Base-by-base conservation (phyloP, 2,888 invertebrate species). In the Rapana venosa region DNA sequence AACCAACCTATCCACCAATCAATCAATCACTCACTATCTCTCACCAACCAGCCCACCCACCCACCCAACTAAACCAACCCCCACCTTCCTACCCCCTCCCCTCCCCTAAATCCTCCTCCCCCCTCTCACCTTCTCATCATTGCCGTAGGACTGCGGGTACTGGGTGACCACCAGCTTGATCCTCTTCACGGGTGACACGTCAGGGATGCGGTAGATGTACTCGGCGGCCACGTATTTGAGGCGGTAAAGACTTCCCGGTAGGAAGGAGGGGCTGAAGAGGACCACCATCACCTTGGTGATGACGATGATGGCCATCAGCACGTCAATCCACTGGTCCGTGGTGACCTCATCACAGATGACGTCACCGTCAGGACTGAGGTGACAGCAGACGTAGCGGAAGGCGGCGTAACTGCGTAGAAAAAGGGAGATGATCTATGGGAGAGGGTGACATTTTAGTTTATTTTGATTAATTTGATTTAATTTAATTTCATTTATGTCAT, bases 241-340 rank as follows among this genome's bases (percentile, higher is more conserved):
- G 81, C 91, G 92, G 90, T 94, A 95, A 20, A 94, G 86, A 81
- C 92, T 89, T 47, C 92, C 92, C 20, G 95, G 94, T 0, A 95
- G 88, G 47, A 94, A 91, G 84, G 93, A 88, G 0, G 95, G 95
- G 89, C 94, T 93, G 88, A 93, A 94, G 61, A 95, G 91, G 26
- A 95, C 88, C 15, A 94, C 92, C 8, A 93, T n/a, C 15, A 94
- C 79, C 89, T 95, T 94, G n/a, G 95, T 90, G 6, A 93, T 61
- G 32, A 92, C 87, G 47, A 95, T 92, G 47, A 94, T 90, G 30
- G 90, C 86, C 79, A 94, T 91, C 30, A 95, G 89, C 26, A 94
- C 90, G 47, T 89, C 66, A 22, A 91, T 87, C 91, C 91, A 91
- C 5, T 77, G 87, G 74, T 91, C 90, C 26, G 79, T 35, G 26